phyloP scores from a whole-genome alignment of 1,140 invertebrate genomes.

The Bombyx mandarina region DNA sequence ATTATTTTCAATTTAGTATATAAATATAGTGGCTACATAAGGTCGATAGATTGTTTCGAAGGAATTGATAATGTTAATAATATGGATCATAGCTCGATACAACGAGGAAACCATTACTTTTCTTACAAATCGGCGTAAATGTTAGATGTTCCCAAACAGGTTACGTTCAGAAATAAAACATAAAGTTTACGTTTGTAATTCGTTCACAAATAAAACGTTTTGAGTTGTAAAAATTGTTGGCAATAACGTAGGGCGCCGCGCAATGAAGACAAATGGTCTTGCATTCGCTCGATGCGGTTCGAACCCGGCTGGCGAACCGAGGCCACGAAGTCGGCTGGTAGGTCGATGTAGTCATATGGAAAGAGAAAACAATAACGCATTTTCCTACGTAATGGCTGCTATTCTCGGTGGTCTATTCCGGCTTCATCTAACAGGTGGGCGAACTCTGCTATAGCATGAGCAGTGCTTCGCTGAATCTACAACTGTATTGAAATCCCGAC shows the following conservation, averaged over 20 bases:
- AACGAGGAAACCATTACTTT: no score
- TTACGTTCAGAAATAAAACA: no score
- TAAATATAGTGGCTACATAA: no score
- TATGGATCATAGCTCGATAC: no score
- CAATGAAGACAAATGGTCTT: constrained; percentile 27
- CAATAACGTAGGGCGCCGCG: constrained; percentile 9
- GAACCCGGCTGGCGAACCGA: background rate
- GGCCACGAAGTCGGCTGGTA: background rate
- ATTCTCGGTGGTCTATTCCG: background rate
- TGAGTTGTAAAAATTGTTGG: constrained; percentile 2
- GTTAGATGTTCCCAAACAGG: no score
- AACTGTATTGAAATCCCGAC: background rate
- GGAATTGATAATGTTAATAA: no score
- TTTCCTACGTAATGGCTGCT: background rate
- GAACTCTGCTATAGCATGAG: background rate
- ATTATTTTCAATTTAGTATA: no score
- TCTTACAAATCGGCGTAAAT: no score
- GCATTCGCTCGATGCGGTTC: constrained; percentile 8
- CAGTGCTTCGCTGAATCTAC: background rate
- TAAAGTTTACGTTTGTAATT: no score
- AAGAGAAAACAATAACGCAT: background rate
- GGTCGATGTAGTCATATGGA: background rate
- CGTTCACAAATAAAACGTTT: background rate
- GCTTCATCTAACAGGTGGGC: background rate
- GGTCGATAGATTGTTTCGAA: no score